Conservation (phyloP, 2,888 invertebrate species). For the Galerucella calmariensis region DNA sequence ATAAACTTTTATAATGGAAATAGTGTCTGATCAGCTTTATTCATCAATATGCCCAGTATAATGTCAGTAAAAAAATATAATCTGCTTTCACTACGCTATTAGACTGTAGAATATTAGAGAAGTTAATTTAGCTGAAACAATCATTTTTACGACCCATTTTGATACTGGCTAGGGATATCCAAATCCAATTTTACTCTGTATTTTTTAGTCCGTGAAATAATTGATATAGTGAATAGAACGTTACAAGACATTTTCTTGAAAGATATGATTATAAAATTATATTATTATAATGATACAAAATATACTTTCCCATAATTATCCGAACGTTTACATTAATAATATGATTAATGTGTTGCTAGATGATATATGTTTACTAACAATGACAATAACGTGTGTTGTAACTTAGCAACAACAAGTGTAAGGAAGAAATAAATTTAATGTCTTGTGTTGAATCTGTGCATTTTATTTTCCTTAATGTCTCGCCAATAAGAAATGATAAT, state of each 20-base stretch:
- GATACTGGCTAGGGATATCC: conserved; percentile 11
- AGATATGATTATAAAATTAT: background rate
- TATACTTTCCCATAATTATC: background rate
- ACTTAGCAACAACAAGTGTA: background rate
- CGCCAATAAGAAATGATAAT: too few species aligned
- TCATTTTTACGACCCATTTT: conserved; percentile 13
- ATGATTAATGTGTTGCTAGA: background rate
- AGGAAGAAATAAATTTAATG: background rate
- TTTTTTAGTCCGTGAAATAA: background rate
- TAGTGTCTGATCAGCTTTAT: conserved; percentile 36
- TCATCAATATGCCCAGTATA: conserved; percentile 25
- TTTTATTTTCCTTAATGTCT: too few species aligned
- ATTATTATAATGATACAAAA: background rate
- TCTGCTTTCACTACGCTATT: conserved; percentile 36
- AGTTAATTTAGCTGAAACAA: conserved; percentile 38
- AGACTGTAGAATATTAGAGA: conserved; percentile 28
- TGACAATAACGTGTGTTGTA: background rate
- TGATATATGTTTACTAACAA: background rate
- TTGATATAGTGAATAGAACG: background rate
- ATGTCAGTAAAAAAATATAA: conserved; percentile 30
- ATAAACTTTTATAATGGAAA: background rate
- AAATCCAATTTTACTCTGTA: conserved; percentile 13
- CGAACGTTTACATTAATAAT: background rate
- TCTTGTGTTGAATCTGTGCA: too few species aligned
- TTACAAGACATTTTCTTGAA: background rate